Base-by-base conservation (phyloP, 2,888 invertebrate genomes). In the Kryphioiulus occultus region DNA sequence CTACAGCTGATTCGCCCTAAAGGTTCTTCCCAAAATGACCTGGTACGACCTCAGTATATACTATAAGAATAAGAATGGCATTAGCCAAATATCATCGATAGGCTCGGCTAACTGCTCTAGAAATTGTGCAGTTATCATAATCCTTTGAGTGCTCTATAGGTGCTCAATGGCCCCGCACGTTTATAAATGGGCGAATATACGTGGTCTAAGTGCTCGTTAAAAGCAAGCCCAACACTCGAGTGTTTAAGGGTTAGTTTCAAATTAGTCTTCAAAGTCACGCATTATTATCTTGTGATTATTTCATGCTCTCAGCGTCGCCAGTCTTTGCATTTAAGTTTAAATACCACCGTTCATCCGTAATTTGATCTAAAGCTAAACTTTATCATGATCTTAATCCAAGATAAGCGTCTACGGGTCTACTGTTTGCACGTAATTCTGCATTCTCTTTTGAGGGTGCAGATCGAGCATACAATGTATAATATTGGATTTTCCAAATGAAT, bases 401-500 rank as follows among this genome's bases (percentile, higher is more conserved):
- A 59, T 59, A n/a, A 59, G 12, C 47, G 47, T 47, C 12, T 47
- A 47, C n/a, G n/a, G n/a, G n/a, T n/a, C n/a, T n/a, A n/a, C n/a
- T n/a, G n/a, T n/a, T n/a, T 35, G 35, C 44, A 9, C 44, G 3
- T 1, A n/a, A 2, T 68, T 68, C 68, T 9, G 68, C 26, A 68
- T 68, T 68, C 4, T 26, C 22, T 26, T 26, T 68, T 1, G 19
- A 26, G 17, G 19, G 17, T n/a, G 68, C 0, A 1, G 19, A 22
- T 68, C 9, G 26, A 26, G 26, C 9, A 26, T 68, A 17, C 19
- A 68, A 3, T 3, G 3, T 59, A n/a, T 59, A 59, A 68, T 68
- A 68, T 68, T 68, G 68, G 68, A 68, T 68, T 68, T 68, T 68
- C 26, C 68, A 68, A 68, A 68, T 68, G 68, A 68, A 68, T 68